Conservation (phyloP, 2,888 invertebrate genomes). For the Tenthredo livida region DNA sequence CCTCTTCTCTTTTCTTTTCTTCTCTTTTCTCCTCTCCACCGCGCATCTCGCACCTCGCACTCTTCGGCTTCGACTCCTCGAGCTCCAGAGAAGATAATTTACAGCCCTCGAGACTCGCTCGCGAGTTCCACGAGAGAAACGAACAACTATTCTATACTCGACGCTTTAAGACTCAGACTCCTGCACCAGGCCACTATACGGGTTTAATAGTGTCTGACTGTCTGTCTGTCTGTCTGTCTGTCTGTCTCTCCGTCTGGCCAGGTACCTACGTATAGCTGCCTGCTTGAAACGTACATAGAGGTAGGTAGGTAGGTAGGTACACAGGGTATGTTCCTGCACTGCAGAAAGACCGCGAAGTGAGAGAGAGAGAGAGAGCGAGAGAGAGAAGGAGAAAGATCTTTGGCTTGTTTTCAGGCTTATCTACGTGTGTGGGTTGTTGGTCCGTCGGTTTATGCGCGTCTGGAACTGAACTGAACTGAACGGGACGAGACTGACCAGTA, state of each 20-base stretch:
- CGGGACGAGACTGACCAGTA: slow-evolving; percentile 10
- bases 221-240: slow-evolving; percentile 16
- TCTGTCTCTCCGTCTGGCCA: slow-evolving; percentile 14
- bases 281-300: not conserved
- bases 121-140: not conserved
- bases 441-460: slow-evolving; percentile 73
- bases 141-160: slow-evolving; percentile 13
- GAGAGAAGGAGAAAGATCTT: not conserved
- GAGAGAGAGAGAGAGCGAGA: not conserved
- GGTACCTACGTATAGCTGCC: slow-evolving; percentile 12
- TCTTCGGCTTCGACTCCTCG: slow-evolving; percentile 41
- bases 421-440: slow-evolving; percentile 74
- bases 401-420: slow-evolving; percentile 35
- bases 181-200: not conserved
- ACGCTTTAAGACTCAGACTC: slow-evolving; percentile 25
- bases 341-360: not conserved
- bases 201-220: slow-evolving; percentile 47
- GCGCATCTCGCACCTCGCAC: not conserved
- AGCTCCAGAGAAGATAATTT: slow-evolving; percentile 49
- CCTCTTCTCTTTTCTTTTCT: slow-evolving; percentile 39
- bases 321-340: not conserved
- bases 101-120: slow-evolving; percentile 31
- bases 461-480: not conserved
- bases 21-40: slow-evolving; percentile 53
- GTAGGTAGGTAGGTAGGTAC: not conserved